These are phyloP conservation scores for Melitaea athalia DNA, from an alignment of 2,888 invertebrate genomes.

Conservation along the genomic window DNA sequence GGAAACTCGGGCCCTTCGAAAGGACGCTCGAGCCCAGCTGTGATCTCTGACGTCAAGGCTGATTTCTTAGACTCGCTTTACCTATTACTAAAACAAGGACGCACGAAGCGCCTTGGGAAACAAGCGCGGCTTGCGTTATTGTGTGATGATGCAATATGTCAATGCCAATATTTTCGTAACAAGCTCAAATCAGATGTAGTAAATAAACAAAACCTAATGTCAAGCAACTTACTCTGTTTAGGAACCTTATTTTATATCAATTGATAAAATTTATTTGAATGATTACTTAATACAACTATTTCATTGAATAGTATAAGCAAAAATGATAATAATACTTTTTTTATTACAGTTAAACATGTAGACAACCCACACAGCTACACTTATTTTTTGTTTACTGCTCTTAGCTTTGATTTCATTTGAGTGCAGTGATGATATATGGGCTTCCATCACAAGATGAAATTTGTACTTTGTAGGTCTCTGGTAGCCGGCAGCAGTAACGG, in stretches of 20 bases:
- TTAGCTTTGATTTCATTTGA: too few species aligned
- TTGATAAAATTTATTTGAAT: too few species aligned
- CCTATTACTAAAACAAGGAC: slow-evolving; percentile 30
- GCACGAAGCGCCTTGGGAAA: slow-evolving; percentile 45
- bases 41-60: slow-evolving; percentile 17
- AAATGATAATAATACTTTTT: too few species aligned
- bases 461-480: slow-evolving; percentile 85
- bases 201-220: slow-evolving; percentile 51
- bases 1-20: slow-evolving; percentile 9
- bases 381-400: too few species aligned
- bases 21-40: slow-evolving; percentile 17
- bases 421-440: too few species aligned
- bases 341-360: too few species aligned
- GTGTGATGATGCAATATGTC: slow-evolving; percentile 74
- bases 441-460: neutral
- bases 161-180: slow-evolving; percentile 68
- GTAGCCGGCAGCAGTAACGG: slow-evolving; percentile 96
- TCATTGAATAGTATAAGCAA: too few species aligned
- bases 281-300: too few species aligned
- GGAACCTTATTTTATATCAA: neutral
- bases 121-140: slow-evolving; percentile 38
- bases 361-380: too few species aligned
- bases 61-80: neutral
- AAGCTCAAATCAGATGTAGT: slow-evolving; percentile 46
- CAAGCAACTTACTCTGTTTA: neutral